Conservation (phyloP, 30 jellyfish, hydroid and myxozoan genomes). For the Aurelia sp. region DNA sequence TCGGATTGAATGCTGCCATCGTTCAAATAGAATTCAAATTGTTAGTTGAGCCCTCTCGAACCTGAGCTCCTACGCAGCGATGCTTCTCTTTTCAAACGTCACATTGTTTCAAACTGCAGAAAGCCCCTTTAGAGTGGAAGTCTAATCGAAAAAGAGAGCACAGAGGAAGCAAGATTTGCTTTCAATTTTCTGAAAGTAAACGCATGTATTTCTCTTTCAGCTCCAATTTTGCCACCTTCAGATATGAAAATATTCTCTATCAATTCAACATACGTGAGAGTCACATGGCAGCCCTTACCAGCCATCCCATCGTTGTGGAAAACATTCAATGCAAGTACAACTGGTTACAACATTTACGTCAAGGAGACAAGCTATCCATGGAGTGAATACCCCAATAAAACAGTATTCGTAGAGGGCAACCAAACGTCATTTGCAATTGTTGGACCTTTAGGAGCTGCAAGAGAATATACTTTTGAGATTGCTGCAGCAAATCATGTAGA, state of each 20-base stretch:
- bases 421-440: background rate
- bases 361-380: conserved; percentile 16
- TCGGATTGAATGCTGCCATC: no score
- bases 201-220: background rate
- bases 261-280: background rate
- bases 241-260: background rate
- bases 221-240: conserved; percentile 1
- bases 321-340: background rate
- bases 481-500: conserved; percentile 25
- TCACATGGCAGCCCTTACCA: conserved; percentile 26
- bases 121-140: no score
- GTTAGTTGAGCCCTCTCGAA: no score
- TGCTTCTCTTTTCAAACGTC: no score
- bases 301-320: conserved; percentile 6
- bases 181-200: no score
- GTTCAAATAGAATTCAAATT: no score
- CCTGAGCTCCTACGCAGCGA: no score
- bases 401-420: background rate
- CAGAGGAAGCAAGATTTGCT: no score
- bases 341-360: conserved; percentile 13
- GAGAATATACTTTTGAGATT: background rate
- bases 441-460: conserved; percentile 25
- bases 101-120: no score
- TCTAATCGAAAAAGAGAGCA: no score
- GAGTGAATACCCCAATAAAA: background rate